Evolutionary conservation across 2,113 vertebrate genomes (phyloP).

Genomic region (Alaudala cheleensis): DNA sequence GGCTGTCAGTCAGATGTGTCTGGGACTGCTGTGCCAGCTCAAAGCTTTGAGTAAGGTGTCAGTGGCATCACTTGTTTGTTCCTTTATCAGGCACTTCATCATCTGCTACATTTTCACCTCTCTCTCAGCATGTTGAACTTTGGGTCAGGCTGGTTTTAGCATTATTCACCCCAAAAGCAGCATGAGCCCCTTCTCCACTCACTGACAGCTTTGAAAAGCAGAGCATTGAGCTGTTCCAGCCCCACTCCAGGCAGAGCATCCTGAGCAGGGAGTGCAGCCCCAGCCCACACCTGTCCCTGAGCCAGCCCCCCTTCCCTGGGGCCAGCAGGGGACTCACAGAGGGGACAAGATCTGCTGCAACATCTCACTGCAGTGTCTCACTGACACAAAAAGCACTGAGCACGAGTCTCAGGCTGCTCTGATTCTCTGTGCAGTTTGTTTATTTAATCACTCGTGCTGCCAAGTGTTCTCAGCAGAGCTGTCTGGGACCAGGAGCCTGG

Average conservation of each 20-base stretch:
- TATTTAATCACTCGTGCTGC: not conserved
- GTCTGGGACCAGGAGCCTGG: not conserved
- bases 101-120: not conserved
- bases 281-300: not conserved
- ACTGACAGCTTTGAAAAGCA: not conserved
- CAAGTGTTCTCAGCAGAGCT: not conserved
- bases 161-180: not conserved
- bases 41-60: not conserved
- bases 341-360: not conserved
- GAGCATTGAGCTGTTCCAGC: not conserved
- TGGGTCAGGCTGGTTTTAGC: not conserved
- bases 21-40: not conserved
- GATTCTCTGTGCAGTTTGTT: not conserved
- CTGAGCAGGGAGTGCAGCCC: not conserved
- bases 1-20: not conserved
- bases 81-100: not conserved
- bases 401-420: not conserved
- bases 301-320: not conserved
- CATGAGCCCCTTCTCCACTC: not conserved
- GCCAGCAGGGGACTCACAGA: rapidly evolving
- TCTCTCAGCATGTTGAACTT: not conserved
- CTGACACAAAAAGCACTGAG: not conserved
- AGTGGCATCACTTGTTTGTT: not conserved
- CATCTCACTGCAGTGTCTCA: not conserved
- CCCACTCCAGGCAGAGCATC: not conserved